Evolutionary conservation across 2,797 vertebrate genomes (phyloP).

Genomic region (Siniperca undulata): DNA sequence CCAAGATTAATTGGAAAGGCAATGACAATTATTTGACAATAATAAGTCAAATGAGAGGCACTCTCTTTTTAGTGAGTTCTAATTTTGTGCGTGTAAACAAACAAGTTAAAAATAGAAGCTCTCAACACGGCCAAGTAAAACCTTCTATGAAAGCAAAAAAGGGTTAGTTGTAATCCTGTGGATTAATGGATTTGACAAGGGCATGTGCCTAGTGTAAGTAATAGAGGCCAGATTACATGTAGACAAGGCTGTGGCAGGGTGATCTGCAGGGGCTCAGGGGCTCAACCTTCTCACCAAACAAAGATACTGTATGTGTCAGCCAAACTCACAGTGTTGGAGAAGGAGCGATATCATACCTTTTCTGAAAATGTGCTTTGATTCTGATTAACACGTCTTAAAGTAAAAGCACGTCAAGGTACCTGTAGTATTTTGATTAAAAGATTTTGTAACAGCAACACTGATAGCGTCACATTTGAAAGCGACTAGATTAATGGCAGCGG

Average conservation of each 20-base stretch:
- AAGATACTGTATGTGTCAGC: slow-evolving; percentile 47
- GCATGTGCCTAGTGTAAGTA: slow-evolving; percentile 80
- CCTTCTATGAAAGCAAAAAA: slow-evolving; percentile 82
- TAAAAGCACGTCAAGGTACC: neutral
- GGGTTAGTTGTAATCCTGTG: slow-evolving; percentile 80
- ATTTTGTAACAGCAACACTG: neutral
- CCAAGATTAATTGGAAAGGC: slow-evolving; percentile 16
- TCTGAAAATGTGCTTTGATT: neutral
- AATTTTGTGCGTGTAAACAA: slow-evolving; percentile 70
- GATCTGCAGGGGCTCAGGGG: slow-evolving; percentile 53
- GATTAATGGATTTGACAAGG: slow-evolving; percentile 83
- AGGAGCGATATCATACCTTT: neutral
- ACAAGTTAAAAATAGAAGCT: slow-evolving; percentile 73
- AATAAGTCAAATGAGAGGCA: slow-evolving; percentile 21
- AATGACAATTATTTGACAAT: slow-evolving; percentile 24
- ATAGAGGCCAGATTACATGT: slow-evolving; percentile 82
- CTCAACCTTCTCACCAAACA: slow-evolving; percentile 61
- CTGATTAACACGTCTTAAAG: neutral
- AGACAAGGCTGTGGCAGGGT: slow-evolving; percentile 66
- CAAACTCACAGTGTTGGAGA: slow-evolving; percentile 17
- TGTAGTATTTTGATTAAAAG: neutral
- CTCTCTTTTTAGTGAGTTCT: slow-evolving; percentile 45
- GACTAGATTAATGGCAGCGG: slow-evolving; percentile 37
- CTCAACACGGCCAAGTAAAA: slow-evolving; percentile 65
- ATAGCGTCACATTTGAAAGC: slow-evolving; percentile 16